Percentiles rank a stretch among this genome's conserved stretches.
These are phyloP conservation scores for Orius insidiosus DNA, from an alignment of 1,140 invertebrate species.

Conservation along the genomic window DNA sequence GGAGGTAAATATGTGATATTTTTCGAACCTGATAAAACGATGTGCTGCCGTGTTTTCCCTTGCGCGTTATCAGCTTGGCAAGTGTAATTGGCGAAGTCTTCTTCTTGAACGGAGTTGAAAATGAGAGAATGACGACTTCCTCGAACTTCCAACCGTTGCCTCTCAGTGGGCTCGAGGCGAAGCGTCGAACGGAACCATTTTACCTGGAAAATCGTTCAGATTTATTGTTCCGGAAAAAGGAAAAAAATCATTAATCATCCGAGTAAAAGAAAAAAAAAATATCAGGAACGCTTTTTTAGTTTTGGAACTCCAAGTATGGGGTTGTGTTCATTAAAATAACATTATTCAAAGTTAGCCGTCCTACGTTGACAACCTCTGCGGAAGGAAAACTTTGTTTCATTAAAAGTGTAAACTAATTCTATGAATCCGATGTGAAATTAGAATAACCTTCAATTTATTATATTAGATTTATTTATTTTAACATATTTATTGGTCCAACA, in stretches of 20 bases:
- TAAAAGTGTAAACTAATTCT: no score
- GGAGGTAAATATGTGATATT: no score
- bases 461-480: no score
- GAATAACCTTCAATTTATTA: no score
- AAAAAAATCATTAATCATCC: background rate
- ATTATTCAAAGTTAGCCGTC: no score
- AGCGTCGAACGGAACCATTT: conserved; percentile 44
- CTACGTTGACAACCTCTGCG: no score
- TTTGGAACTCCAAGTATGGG: background rate
- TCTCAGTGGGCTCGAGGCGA: conserved; percentile 43
- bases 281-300: background rate
- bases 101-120: conserved; percentile 40
- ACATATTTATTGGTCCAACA: no score
- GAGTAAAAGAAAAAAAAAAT: conserved; percentile 1
- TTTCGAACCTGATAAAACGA: conserved; percentile 47
- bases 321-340: background rate
- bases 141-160: conserved; percentile 39
- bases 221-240: no score
- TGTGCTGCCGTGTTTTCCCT: conserved; percentile 37
- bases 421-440: no score
- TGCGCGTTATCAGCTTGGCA: conserved; percentile 46
- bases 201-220: conserved; percentile 10
- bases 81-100: conserved; percentile 49
- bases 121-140: conserved; percentile 42
- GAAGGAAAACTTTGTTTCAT: no score